phyloP scores from a whole-genome alignment of 2,888 invertebrate genomes.

The Ochlodes sylvanus region DNA sequence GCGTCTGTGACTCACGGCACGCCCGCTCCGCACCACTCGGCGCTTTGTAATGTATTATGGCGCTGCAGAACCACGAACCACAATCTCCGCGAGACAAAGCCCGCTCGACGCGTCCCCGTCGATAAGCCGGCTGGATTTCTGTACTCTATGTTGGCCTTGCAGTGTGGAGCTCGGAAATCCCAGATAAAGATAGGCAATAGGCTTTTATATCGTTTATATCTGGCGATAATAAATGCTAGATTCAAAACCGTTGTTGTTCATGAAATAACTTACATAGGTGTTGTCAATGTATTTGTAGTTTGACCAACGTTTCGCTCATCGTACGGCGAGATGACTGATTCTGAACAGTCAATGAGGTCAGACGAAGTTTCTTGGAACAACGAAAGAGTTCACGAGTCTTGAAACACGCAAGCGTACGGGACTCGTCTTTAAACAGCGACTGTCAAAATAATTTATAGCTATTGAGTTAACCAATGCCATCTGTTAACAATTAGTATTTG shows the following conservation, averaged over 20 bases:
- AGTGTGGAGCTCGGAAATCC: slow-evolving; percentile 4
- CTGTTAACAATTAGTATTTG: too few species aligned
- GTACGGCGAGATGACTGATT: too few species aligned
- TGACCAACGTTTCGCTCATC: too few species aligned
- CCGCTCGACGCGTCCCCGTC: slow-evolving; percentile 3
- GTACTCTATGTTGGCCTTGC: not conserved
- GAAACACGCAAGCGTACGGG: too few species aligned
- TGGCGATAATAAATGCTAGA: not conserved
- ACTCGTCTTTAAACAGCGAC: too few species aligned
- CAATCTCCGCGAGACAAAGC: slow-evolving; percentile 10
- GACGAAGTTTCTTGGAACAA: too few species aligned
- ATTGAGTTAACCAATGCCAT: too few species aligned
- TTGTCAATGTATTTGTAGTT: too few species aligned
- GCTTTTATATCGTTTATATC: slow-evolving; percentile 7
- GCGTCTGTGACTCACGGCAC: slow-evolving; percentile 6
- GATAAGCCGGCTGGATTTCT: slow-evolving; percentile 14
- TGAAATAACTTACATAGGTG: not conserved
- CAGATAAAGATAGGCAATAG: slow-evolving; percentile 6
- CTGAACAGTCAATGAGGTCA: too few species aligned
- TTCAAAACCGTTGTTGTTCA: not conserved
- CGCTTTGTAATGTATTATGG: slow-evolving; percentile 7
- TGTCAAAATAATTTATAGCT: too few species aligned
- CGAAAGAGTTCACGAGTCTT: too few species aligned
- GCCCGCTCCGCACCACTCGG: not conserved
- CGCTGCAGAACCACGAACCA: slow-evolving; percentile 3